Percentiles rank a stretch among this genome's conserved stretches.
Evolutionary conservation across 2,113 vertebrate species (phyloP).

Genomic region (Castor canadensis): DNA sequence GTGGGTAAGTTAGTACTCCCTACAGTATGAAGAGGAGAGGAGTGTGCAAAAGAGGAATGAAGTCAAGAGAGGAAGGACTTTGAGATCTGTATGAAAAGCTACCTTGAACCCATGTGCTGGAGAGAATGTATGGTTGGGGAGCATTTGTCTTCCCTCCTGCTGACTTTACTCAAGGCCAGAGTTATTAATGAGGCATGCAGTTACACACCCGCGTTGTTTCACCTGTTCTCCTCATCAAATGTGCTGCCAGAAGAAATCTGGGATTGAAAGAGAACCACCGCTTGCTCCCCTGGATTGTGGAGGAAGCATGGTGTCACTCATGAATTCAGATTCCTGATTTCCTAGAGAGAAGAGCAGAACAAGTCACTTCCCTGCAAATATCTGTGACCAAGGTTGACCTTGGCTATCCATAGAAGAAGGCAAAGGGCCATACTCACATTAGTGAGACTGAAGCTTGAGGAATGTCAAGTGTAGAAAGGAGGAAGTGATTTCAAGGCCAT

Average conservation of each 20-base stretch:
- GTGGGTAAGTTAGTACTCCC: background rate
- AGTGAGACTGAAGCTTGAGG: background rate
- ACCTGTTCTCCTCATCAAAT: background rate
- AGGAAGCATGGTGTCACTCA: too few species aligned
- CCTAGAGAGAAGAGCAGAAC: too few species aligned
- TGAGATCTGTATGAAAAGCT: background rate
- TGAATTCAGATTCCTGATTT: too few species aligned
- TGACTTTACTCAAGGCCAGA: background rate
- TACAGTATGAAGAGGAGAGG: background rate
- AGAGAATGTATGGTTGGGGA: background rate
- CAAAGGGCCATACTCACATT: fast-evolving
- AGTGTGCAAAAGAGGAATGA: background rate
- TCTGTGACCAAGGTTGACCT: fast-evolving
- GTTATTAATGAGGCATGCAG: background rate
- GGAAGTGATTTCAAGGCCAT: background rate
- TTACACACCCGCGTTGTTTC: too few species aligned
- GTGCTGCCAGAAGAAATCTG: background rate
- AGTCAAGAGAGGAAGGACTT: too few species aligned
- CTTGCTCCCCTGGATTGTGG: background rate
- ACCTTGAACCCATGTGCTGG: too few species aligned
- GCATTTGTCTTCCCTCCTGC: background rate
- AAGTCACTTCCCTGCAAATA: background rate
- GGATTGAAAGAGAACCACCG: too few species aligned
- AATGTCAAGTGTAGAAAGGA: background rate
- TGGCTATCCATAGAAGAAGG: background rate